These are phyloP conservation scores for Myotis myotis DNA, from an alignment of 2,797 vertebrate species.

Conservation along the genomic window DNA sequence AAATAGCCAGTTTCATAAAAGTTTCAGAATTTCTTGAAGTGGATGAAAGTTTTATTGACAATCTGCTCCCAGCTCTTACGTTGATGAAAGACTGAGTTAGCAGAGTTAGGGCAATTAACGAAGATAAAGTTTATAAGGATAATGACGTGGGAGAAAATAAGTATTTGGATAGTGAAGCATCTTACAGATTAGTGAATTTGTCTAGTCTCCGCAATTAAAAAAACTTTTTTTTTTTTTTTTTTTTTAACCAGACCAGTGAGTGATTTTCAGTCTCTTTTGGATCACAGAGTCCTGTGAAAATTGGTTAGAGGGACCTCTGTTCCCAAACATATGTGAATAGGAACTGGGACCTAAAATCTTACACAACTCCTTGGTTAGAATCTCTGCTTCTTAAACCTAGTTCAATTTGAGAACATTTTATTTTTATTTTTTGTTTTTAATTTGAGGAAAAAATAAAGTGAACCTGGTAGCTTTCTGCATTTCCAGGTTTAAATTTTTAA, in stretches of 20 bases:
- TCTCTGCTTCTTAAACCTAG: not conserved
- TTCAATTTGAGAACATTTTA: not conserved
- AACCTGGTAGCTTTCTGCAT: not conserved
- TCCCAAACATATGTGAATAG: not conserved
- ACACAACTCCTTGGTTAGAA: not conserved
- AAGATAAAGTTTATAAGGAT: not conserved
- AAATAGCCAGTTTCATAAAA: conserved; percentile 8
- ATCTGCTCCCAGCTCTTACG: not conserved
- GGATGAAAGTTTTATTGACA: conserved; percentile 1
- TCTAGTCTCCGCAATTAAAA: not conserved
- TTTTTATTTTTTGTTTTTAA: not conserved
- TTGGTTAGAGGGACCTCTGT: not conserved
- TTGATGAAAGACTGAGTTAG: not conserved
- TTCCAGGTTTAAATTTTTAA: conserved; percentile 3
- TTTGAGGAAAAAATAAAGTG: conserved; percentile 16
- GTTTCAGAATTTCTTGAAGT: not conserved
- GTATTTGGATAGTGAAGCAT: not conserved
- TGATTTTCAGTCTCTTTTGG: conserved; percentile 12
- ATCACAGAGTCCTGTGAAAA: not conserved
- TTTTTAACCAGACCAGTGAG: not conserved
- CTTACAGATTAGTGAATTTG: not conserved
- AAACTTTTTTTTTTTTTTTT: not conserved
- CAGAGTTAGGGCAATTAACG: not conserved
- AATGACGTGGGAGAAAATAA: not conserved
- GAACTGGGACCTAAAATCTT: not conserved